Base-by-base conservation (phyloP, 2,113 vertebrate genomes). In the Tragelaphus strepsiceros region DNA sequence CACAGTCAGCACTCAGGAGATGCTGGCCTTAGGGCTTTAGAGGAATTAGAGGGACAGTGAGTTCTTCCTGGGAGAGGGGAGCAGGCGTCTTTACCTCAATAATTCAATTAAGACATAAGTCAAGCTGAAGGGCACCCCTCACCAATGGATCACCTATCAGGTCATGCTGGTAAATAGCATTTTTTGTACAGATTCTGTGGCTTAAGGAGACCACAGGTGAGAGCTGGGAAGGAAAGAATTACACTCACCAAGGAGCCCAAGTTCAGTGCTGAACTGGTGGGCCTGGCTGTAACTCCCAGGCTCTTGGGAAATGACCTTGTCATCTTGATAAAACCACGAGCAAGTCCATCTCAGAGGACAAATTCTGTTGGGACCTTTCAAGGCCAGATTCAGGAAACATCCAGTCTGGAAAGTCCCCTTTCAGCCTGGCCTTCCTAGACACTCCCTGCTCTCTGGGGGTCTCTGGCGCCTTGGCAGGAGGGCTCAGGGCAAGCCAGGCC, bases 111-210 rank as follows among this genome's bases (percentile, higher is more conserved):
- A 46, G 59, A 74, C 54, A 19, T 93, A 46, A 62, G 77, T 93
- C 64, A 56, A 32, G 61, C 9, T 49, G 22, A 78, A 84, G 46
- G 49, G 86, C 80, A 12, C 32, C 28, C 32, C 61, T 59, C 61
- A 22, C 35, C 7, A 4, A 16, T 3, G 54, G 16, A 35, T 84
- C 12, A 21, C 22, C 35, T 53, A 2, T n/a, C 49, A n/a, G 16
- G 51, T 3, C 22, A 8, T 59, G n/a, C 53, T 11, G 1, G 35
- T 62, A 0, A 0, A 1, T 5, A 17, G 53, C 4, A 12, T 12
- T 78, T 62, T 62, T 32, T 10, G 4, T 62, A 22, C 28, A 77
- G 54, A 88, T 49, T 7, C 11, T 22, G 10, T 1, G 10, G 30
- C 11, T 13, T 11, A 6, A 39, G 24, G 30, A 64, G 82, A 49